Evolutionary conservation across 1,140 invertebrate genomes (phyloP).

Genomic region (Scylla paramamosain): DNA sequence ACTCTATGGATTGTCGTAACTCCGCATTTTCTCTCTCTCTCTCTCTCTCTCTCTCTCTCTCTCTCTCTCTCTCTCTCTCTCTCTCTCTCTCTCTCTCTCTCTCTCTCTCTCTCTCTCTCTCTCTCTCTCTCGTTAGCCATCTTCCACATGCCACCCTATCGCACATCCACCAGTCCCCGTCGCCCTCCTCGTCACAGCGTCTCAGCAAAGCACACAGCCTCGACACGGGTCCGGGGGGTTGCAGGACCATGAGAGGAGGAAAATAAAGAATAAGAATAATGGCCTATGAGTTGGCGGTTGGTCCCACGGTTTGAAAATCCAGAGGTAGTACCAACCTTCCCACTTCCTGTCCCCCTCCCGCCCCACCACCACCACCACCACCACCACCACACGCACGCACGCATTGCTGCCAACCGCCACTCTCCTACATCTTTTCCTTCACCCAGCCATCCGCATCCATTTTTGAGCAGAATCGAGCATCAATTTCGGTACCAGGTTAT

Average conservation of each 20-base stretch:
- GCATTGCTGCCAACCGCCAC: background rate
- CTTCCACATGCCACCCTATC: no score
- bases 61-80: no score
- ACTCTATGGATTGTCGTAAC: background rate
- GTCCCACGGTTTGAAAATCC: slow-evolving; percentile 67
- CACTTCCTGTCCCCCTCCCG: slow-evolving; percentile 47
- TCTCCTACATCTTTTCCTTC: background rate
- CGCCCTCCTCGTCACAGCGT: no score
- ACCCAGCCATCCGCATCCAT: background rate
- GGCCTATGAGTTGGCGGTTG: slow-evolving; percentile 54
- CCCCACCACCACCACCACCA: background rate
- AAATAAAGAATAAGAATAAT: slow-evolving; percentile 41
- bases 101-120: no score
- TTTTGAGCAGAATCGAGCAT: background rate
- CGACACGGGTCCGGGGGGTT: background rate
- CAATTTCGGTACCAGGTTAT: background rate
- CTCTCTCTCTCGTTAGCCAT: no score
- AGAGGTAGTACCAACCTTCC: slow-evolving; percentile 52
- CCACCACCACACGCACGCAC: slow-evolving; percentile 5
- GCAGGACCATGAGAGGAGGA: background rate
- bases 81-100: no score
- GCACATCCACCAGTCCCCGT: no score
- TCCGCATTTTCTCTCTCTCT: background rate
- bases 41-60: background rate
- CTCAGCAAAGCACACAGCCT: background rate